Base-by-base conservation (phyloP, 2,888 invertebrate species). In the Drosophila anomelani region DNA sequence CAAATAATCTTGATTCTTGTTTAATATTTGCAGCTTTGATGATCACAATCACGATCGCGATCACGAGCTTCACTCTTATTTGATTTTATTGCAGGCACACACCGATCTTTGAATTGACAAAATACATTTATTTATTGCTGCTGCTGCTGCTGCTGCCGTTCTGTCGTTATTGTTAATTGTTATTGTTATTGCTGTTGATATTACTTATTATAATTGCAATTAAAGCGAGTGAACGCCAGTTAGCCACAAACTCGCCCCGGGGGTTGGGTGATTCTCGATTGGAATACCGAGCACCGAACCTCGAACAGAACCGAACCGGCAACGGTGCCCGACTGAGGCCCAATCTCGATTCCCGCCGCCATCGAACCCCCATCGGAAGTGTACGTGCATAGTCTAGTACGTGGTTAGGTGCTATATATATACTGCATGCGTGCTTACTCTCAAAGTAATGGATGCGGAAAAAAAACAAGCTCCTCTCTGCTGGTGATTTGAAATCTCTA, bases 181-280 rank as follows among this genome's bases (percentile, higher is more conserved):
- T 38, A 69, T 56, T 49, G 68, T n/a, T 57, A 69, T 47, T 49
- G 36, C 58, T 61, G 43, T 49, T 57, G 67, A 41, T 49, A 69
- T 57, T 68, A 57, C 69, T 46, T 70, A 70, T 60, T 54, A 46
- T 60, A 71, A 70, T 70, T 59, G 72, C 72, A 71, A 70, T 70
- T 69, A 53, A 69, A 71, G 36, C 49, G 36, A 58, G 34, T 29
- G n/a, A 58, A 17, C 39, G 49, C 10, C 43, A 43, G 58, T 58
- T 62, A 36, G 57, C 61, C 55, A 15, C 58, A 17, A 47, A 32
- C 29, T 7, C 47, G 47, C 10, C 5, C 5, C 12, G 4, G 10
- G 10, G 34, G 34, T 12, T 12, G n/a, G 1, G 10, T 10, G 47
- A 15, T 13, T 15, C 56, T 20, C 36, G 38, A 43, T 46, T 20